Base-by-base conservation (phyloP, 1,140 invertebrate species). In the Anadara kagoshimensis region DNA sequence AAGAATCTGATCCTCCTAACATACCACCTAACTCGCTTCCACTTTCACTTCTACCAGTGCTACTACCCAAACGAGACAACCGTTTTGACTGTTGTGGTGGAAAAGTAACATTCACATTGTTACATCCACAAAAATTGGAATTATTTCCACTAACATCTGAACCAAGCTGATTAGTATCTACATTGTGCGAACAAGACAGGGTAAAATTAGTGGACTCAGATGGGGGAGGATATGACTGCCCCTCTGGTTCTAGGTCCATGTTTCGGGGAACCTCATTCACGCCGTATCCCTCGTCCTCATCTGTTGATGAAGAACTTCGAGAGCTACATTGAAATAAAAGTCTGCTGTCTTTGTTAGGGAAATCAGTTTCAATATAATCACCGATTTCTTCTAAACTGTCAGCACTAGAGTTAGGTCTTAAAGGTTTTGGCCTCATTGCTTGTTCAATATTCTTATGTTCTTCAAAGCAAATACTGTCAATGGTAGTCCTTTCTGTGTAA, bases 321-420 rank as follows among this genome's bases (percentile, higher is more conserved):
- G 80, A 84, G 72, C 82, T 78, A 24, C 82, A 85, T 67, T 78
- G 81, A 49, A 84, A 86, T 56, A 83, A 72, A 18, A 81, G 76
- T 24, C 81, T 78, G 22, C 78, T 77, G 47, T 77, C 76, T 66
- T 79, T 74, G 58, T 80, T 69, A 16, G 85, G 85, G 53, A 86
- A 74, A 69, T 86, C 85, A 57, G 85, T 78, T 69, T 86, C 85
- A 69, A 86, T 86, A 72, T 84, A 86, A 69, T 86, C 85, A n/a
- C 85, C 85, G 47, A 81, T 77, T 56, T 86, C 85, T 49, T 86
- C 85, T 68, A 75, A 73, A 72, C 62, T 77, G 41, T 83, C 82
- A 20, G 61, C 56, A 61, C 73, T 75, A 53, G 67, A 47, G 51
- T 64, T 64, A 49, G 44, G 47, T 16, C 8, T 11, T 4, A 64